Base-by-base conservation (phyloP, 1,140 invertebrate genomes). In the Melipona quadrifasciata region DNA sequence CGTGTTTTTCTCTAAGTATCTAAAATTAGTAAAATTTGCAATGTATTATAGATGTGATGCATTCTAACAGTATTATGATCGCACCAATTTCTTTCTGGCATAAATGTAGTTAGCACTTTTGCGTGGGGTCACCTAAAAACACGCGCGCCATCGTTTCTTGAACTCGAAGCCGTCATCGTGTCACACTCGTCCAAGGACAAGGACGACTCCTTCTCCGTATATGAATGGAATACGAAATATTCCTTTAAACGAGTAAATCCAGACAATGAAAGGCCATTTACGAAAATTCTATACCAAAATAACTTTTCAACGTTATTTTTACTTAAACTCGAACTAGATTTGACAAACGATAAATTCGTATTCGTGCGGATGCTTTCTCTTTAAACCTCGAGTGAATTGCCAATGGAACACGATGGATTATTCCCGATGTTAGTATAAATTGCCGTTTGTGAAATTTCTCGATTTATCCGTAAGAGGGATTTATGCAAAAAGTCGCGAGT, bases 141-240 rank as follows among this genome's bases (percentile, higher is more conserved):
- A 31, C 74, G 55, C 24, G 58, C 31, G 34, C n/a, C 68, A 84
- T 81, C 70, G 53, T 57, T 85, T 73, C 51, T 85, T 65, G 53
- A 74, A 68, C 58, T 74, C 51, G 24, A 53, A 84, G 53, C 57
- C 39, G 12, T 84, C 76, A 71, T 57, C 19, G 47, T 81, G 67
- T 65, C 77, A 70, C 81, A 53, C 27, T 57, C 61, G 53, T 71
- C 39, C 80, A 77, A 83, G 74, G 81, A 83, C 85, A 86, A 84
- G 75, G 85, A 84, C 78, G 64, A 68, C 61, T 39, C 74, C 61
- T 65, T 5, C 75, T 24, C 55, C 47, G 53, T 27, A 55, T 57
- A 53, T 47, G 67, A 34, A 11, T 34, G 58, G 83, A 80, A 85
- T 85, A 68, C 61, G 24, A 57, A 74, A n/a, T 64, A 61, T 17